Base-by-base conservation (phyloP, 2,113 vertebrate genomes). In the Romanogobio albipinnatus region DNA sequence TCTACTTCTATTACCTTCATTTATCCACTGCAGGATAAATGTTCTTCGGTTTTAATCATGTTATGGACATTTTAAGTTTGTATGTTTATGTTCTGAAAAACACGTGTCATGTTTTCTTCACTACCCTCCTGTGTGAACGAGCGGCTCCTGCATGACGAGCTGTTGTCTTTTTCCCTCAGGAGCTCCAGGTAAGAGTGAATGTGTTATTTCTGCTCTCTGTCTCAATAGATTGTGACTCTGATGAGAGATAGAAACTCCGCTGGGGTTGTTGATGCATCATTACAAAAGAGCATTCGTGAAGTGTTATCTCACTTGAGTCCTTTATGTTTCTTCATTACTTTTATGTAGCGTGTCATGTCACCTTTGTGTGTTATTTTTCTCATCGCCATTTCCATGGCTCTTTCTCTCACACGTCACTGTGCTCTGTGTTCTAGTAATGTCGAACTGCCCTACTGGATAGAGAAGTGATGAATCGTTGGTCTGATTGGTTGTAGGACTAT, bases 71-170 rank as follows among this genome's bases (percentile, higher is more conserved):
- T 61, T 58, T 26, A 61, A 62, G 51, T 76, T 22, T 56, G 53
- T 56, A 9, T 2, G 73, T 53, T 33, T 75, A 0, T 92, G 76
- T 92, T 90, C 93, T 93, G 89, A 92, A 90, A 91, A 89, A 66
- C 92, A 92, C 83, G 92, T 94, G 90, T 91, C 90, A 84, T 92
- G 73, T 49, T 29, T 91, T 90, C 90, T 70, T 70, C 36, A 70
- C 36, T 11, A 11, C 22, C 66, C 92, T 91, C 91, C 91, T 90
- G 93, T 95, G 93, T 39, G 66, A 19, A 17, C 47, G 51, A 76
- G 45, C 24, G 26, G 73, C 86, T 17, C 47, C 17, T 85, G 70
- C 53, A 58, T 39, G 84, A 76, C 78, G 33, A 24, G 62, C 64
- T n/a, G 75, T 68, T 74, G 56, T 82, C 73, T 85, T 83, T 85